These are phyloP conservation scores for Thermophis baileyi DNA, from an alignment of 2,113 vertebrate species.

Conservation along the genomic window DNA sequence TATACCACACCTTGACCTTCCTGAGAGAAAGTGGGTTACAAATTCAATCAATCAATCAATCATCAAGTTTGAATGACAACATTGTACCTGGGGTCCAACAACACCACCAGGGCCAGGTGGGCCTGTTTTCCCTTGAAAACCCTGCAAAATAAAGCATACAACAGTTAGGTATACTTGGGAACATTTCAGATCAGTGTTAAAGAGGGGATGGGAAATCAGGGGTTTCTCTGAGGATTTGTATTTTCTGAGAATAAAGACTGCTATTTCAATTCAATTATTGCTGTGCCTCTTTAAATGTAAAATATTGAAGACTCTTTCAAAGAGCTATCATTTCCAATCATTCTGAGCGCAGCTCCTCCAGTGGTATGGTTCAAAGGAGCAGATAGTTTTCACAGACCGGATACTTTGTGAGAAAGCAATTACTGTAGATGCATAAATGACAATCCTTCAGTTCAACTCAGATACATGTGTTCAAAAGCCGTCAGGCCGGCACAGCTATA, in stretches of 20 bases:
- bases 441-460: slow-evolving; percentile 31
- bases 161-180: not conserved
- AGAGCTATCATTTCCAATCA: slow-evolving; percentile 9
- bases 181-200: not conserved
- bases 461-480: slow-evolving; percentile 4
- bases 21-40: not conserved
- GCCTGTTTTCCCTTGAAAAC: slow-evolving; percentile 98
- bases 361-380: slow-evolving; percentile 18
- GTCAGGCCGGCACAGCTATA: not conserved
- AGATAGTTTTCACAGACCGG: slow-evolving; percentile 10
- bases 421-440: slow-evolving; percentile 30
- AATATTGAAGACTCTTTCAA: slow-evolving; percentile 43
- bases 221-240: not conserved
- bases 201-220: slow-evolving; percentile 10
- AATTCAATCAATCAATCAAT: not conserved
- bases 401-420: slow-evolving; percentile 29
- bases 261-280: slow-evolving; percentile 17
- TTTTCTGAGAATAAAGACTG: slow-evolving; percentile 19
- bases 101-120: slow-evolving; percentile 96
- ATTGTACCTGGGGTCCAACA: slow-evolving; percentile 91
- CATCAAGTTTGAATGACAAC: not conserved
- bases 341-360: slow-evolving; percentile 4
- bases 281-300: slow-evolving; percentile 16
- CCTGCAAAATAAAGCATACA: slow-evolving; percentile 70
- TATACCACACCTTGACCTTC: not conserved